A percentile compares a stretch with the other conserved stretches of the same genome.
These are phyloP conservation scores for Maniola hyperantus DNA, from an alignment of 2,888 invertebrate genomes.

Conservation along the genomic window DNA sequence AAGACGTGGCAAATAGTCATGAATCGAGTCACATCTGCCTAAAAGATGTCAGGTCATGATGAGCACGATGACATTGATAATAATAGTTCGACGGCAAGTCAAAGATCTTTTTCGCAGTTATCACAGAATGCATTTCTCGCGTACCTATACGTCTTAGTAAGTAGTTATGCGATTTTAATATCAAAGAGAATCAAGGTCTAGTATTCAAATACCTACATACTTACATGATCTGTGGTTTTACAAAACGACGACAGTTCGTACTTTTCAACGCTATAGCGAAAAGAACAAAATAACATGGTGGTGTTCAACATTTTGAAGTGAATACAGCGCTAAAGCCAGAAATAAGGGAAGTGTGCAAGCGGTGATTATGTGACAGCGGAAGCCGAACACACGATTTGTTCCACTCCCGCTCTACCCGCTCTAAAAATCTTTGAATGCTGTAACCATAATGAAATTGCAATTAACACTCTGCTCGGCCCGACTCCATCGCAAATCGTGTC, in stretches of 20 bases:
- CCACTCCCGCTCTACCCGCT: constrained; percentile 2
- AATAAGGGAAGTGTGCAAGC: constrained; percentile 33
- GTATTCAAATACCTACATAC: neutral
- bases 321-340: constrained; percentile 15
- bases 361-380: constrained; percentile 21
- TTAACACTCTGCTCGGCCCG: too few relatives aligned
- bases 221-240: neutral
- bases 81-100: too few relatives aligned
- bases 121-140: too few relatives aligned
- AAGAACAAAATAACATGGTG: neutral
- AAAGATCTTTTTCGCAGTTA: too few relatives aligned
- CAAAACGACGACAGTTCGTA: neutral
- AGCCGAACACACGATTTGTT: constrained; percentile 14
- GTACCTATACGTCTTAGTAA: too few relatives aligned
- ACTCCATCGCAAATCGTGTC: too few relatives aligned
- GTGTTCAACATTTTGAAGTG: constrained; percentile 8
- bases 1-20: too few relatives aligned
- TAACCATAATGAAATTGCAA: neutral
- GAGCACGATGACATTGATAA: too few relatives aligned
- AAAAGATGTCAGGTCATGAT: too few relatives aligned
- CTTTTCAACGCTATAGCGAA: neutral
- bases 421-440: too few relatives aligned
- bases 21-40: too few relatives aligned
- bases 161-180: neutral
- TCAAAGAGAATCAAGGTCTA: neutral